phyloP scores from a whole-genome alignment of 53 echinoderm and acorn worm species.

The Arbacia lixula region DNA sequence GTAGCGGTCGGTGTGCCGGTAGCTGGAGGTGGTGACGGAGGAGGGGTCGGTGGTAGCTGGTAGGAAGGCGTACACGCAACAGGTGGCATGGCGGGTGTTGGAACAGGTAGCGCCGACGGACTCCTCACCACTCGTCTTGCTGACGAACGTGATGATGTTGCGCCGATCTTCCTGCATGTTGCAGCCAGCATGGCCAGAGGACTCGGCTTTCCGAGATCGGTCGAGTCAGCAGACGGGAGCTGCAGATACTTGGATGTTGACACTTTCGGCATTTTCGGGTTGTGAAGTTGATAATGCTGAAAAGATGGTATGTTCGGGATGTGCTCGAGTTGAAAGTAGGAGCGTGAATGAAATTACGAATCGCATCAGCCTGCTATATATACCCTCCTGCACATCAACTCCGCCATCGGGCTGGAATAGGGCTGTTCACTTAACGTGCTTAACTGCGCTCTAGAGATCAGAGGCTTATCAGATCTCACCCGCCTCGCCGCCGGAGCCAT shows the following conservation, averaged over 20 bases:
- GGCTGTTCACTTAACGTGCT: too few relatives aligned
- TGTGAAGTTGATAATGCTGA: too few relatives aligned
- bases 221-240: slow-evolving; percentile 56
- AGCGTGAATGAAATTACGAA: too few relatives aligned
- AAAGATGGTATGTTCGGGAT: too few relatives aligned
- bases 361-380: too few relatives aligned
- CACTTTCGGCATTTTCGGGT: too few relatives aligned
- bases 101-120: background rate
- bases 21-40: slow-evolving; percentile 52
- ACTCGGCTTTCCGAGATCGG: slow-evolving; percentile 78
- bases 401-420: too few relatives aligned
- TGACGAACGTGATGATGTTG: background rate
- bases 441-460: too few relatives aligned
- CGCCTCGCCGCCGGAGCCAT: too few relatives aligned
- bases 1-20: background rate
- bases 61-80: background rate
- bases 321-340: too few relatives aligned
- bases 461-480: too few relatives aligned
- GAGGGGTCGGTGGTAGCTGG: slow-evolving; percentile 45
- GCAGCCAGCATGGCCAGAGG: slow-evolving; percentile 88
- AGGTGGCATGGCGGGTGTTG: background rate
- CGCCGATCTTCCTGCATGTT: slow-evolving; percentile 87
- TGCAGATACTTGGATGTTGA: slow-evolving; percentile 31
- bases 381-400: too few relatives aligned
- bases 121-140: slow-evolving; percentile 6